A percentile compares a stretch with the other conserved stretches of the same genome.
phyloP scores from a whole-genome alignment of 2,797 vertebrate species.

The Fratercula arctica region DNA sequence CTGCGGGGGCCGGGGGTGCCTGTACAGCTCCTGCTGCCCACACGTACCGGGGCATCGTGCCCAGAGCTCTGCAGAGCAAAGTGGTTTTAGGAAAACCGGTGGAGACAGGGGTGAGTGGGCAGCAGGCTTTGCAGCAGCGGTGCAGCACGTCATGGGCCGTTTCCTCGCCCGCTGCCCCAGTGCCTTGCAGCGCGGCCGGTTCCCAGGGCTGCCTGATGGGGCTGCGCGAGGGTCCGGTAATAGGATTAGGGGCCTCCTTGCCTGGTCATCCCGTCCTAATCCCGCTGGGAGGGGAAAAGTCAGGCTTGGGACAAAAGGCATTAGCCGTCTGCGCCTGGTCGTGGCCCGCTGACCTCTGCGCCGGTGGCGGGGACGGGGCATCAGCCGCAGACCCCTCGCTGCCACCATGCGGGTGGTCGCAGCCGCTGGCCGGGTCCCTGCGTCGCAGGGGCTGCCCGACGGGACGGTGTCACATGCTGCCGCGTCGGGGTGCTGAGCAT shows the following conservation, averaged over 20 bases:
- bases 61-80: background rate
- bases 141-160: background rate
- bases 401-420: background rate
- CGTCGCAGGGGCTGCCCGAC: fast-evolving
- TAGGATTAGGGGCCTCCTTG: conserved; percentile 62
- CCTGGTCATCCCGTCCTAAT: conserved; percentile 50
- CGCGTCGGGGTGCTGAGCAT: fast-evolving
- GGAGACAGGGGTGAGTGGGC: fast-evolving
- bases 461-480: background rate
- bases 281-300: conserved; percentile 43
- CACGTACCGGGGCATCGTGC: background rate
- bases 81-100: background rate
- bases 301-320: conserved; percentile 60
- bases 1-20: background rate
- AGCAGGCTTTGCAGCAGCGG: background rate
- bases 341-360: background rate
- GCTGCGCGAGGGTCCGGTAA: background rate
- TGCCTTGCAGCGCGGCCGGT: fast-evolving
- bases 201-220: conserved; percentile 13
- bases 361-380: background rate
- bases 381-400: background rate
- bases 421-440: fast-evolving
- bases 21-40: fast-evolving
- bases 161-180: fast-evolving
- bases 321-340: background rate